Percentiles rank a stretch among this genome's conserved stretches.
Evolutionary conservation across 2,888 invertebrate genomes (phyloP).

Genomic region (Rhabditoides inermis): DNA sequence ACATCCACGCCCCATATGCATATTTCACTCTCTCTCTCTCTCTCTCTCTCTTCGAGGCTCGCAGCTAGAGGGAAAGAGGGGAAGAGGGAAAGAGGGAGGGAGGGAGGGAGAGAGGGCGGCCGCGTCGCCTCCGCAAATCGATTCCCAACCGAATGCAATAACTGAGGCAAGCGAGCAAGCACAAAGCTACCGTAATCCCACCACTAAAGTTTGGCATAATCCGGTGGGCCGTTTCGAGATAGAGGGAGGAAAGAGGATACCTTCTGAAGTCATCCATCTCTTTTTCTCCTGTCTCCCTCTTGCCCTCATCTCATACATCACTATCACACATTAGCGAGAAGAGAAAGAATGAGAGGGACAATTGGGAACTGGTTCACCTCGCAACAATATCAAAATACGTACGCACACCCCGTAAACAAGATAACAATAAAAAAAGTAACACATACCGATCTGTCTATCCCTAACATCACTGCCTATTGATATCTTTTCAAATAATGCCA

Average conservation of each 20-base stretch:
- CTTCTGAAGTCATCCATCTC: too few relatives aligned
- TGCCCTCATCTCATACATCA: too few relatives aligned
- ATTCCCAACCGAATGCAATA: too few relatives aligned
- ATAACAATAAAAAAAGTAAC: too few relatives aligned
- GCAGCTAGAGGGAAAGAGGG: conserved; percentile 8
- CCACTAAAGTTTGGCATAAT: too few relatives aligned
- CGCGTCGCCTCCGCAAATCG: conserved; percentile 15
- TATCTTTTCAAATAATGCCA: neutral
- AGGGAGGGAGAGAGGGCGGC: conserved; percentile 8
- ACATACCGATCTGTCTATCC: too few relatives aligned
- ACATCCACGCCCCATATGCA: conserved; percentile 14
- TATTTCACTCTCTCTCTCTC: conserved; percentile 13
- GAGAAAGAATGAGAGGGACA: conserved; percentile 6
- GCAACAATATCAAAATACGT: conserved; percentile 4
- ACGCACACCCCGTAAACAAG: too few relatives aligned
- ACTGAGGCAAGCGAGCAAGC: neutral
- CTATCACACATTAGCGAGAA: neutral
- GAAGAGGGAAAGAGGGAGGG: conserved; percentile 6
- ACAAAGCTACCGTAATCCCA: neutral
- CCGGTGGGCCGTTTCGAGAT: too few relatives aligned
- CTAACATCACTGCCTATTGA: too few relatives aligned
- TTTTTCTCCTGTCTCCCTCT: too few relatives aligned
- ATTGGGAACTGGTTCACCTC: conserved; percentile 11
- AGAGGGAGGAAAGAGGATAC: conserved; percentile 9
- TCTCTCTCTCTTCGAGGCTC: conserved; percentile 8